Percentiles rank a stretch among this genome's conserved stretches.
These are phyloP conservation scores for Gymnothorax reevesii DNA, from an alignment of 2,797 vertebrate species.

Conservation along the genomic window DNA sequence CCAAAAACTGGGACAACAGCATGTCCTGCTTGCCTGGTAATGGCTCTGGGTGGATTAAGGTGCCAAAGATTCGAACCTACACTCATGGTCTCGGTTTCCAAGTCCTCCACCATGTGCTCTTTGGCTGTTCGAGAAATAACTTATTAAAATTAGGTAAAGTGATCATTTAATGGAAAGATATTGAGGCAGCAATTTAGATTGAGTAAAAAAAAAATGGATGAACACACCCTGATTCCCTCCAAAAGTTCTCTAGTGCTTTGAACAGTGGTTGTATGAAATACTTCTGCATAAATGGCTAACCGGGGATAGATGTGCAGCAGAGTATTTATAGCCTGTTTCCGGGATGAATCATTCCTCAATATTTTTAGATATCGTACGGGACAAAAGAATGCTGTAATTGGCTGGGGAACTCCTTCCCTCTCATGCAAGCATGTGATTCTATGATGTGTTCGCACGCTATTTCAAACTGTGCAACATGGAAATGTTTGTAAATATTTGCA, in stretches of 20 bases:
- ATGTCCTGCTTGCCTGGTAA: background rate
- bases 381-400: background rate
- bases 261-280: background rate
- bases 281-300: background rate
- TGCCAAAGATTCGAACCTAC: background rate
- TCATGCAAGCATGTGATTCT: background rate
- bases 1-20: background rate
- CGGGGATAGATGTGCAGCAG: background rate
- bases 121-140: background rate
- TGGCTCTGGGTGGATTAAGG: background rate
- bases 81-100: background rate
- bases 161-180: background rate
- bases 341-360: background rate
- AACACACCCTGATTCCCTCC: background rate
- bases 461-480: background rate
- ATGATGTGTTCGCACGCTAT: background rate
- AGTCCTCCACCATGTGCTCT: background rate
- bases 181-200: background rate
- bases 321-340: background rate
- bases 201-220: background rate
- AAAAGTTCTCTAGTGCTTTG: background rate
- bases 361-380: background rate
- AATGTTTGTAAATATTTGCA: background rate
- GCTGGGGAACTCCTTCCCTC: background rate
- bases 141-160: background rate